Conservation (phyloP, 2,797 vertebrate species). For the Cryptoblepharus egeriae region DNA sequence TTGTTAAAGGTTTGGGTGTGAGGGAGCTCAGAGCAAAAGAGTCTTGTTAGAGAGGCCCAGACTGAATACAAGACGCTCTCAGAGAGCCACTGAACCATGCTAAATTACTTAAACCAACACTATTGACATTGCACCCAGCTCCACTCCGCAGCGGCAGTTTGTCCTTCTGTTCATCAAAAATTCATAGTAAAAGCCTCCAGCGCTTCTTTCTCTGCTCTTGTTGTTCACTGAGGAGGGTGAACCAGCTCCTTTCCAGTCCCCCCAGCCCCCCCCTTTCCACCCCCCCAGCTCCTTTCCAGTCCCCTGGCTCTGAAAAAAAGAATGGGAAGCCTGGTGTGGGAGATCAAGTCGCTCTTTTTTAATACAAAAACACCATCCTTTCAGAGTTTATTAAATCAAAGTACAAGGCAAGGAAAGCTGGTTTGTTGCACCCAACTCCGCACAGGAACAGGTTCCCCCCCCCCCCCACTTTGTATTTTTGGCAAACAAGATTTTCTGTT, state of each 20-base stretch:
- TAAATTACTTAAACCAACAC: conserved; percentile 97
- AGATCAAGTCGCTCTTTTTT: conserved; percentile 73
- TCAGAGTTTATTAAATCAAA: conserved; percentile 65
- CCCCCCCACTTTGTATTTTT: not conserved
- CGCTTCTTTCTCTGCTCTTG: conserved; percentile 43
- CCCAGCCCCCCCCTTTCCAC: too few relatives aligned
- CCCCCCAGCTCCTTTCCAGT: conserved; percentile 63
- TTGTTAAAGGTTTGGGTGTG: conserved; percentile 71
- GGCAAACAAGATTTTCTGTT: not conserved
- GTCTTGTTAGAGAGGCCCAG: conserved; percentile 82
- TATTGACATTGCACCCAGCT: conserved; percentile 80
- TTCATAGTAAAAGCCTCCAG: conserved; percentile 69
- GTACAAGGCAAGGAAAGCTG: conserved; percentile 53
- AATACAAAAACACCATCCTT: conserved; percentile 42
- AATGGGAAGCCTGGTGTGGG: conserved; percentile 68
- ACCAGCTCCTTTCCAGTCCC: conserved; percentile 65
- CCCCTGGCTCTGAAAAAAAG: conserved; percentile 69
- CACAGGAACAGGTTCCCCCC: not conserved
- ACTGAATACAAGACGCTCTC: conserved; percentile 88
- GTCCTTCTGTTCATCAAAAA: conserved; percentile 70
- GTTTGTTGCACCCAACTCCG: not conserved
- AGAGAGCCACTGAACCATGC: conserved; percentile 90
- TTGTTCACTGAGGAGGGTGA: conserved; percentile 61
- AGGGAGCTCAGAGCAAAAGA: conserved; percentile 71
- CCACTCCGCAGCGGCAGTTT: conserved; percentile 59